These are phyloP conservation scores for Leptopilina clavipes DNA, from an alignment of 1,140 invertebrate species.

Conservation along the genomic window DNA sequence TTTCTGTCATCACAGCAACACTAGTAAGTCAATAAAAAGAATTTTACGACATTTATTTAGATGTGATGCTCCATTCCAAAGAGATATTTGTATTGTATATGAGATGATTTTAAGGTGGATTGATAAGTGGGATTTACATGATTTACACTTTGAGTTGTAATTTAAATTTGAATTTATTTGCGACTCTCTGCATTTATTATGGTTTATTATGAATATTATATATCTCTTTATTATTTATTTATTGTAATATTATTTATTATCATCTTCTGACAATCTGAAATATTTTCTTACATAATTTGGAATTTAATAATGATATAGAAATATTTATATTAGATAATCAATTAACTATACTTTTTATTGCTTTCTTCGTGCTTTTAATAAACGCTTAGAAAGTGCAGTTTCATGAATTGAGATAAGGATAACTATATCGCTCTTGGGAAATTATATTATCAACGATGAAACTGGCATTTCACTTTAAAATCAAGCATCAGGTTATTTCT, in stretches of 20 bases:
- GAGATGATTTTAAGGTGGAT: neutral
- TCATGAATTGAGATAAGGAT: conserved; percentile 23
- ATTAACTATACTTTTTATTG: neutral
- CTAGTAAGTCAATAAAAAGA: conserved; percentile 3
- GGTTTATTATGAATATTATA: neutral
- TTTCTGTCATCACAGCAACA: conserved; percentile 19
- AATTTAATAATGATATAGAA: neutral
- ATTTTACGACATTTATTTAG: conserved; percentile 31
- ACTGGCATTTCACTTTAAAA: conserved; percentile 32
- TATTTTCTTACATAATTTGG: neutral
- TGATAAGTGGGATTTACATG: neutral
- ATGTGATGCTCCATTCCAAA: neutral
- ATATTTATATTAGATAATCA: neutral
- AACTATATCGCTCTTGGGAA: conserved; percentile 6
- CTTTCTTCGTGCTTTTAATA: conserved; percentile 4
- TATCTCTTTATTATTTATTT: too few species aligned
- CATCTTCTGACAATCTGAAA: too few species aligned
- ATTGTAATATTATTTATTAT: too few species aligned
- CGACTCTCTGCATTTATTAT: neutral
- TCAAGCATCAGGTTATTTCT: conserved; percentile 13
- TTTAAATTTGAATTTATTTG: neutral
- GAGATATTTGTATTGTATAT: neutral
- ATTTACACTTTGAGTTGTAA: neutral
- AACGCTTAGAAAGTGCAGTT: neutral
- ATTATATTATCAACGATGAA: conserved; percentile 17